These are phyloP conservation scores for Limosa lapponica DNA, from an alignment of 2,797 vertebrate species.

Conservation along the genomic window DNA sequence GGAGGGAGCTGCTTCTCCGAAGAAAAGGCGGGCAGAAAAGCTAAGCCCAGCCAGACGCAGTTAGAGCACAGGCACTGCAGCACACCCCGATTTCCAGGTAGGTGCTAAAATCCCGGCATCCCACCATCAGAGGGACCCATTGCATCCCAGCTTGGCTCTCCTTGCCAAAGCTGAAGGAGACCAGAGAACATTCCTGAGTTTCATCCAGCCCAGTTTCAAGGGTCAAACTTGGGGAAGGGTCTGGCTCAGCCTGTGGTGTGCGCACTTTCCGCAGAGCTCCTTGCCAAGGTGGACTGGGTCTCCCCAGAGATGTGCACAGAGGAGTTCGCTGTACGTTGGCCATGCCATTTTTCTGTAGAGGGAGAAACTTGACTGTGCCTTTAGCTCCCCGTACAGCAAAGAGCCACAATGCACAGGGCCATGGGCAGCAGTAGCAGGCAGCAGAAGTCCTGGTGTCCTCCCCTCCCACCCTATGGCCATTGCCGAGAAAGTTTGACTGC, in stretches of 20 bases:
- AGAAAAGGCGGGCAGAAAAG: background rate
- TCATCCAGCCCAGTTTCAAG: background rate
- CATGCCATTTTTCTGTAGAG: background rate
- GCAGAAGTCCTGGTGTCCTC: background rate
- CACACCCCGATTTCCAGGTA: background rate
- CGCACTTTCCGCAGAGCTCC: background rate
- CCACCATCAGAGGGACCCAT: rapidly evolving
- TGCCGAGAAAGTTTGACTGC: background rate
- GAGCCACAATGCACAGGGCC: background rate
- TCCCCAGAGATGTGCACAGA: rapidly evolving
- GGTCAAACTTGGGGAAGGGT: background rate
- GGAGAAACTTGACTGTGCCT: background rate
- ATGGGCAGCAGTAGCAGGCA: background rate
- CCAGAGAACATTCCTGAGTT: rapidly evolving
- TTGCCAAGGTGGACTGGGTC: rapidly evolving
- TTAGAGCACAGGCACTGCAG: background rate
- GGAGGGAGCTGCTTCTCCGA: background rate
- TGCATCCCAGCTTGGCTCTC: background rate
- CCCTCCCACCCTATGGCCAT: background rate
- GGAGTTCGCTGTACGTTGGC: background rate
- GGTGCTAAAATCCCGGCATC: background rate
- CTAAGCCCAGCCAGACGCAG: background rate
- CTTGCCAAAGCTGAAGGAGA: rapidly evolving
- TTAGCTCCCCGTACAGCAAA: background rate
- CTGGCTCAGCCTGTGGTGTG: background rate